These are phyloP conservation scores for Montipora sp. DNA, from an alignment of 64 coral and sea anemone genomes.

Conservation along the genomic window DNA sequence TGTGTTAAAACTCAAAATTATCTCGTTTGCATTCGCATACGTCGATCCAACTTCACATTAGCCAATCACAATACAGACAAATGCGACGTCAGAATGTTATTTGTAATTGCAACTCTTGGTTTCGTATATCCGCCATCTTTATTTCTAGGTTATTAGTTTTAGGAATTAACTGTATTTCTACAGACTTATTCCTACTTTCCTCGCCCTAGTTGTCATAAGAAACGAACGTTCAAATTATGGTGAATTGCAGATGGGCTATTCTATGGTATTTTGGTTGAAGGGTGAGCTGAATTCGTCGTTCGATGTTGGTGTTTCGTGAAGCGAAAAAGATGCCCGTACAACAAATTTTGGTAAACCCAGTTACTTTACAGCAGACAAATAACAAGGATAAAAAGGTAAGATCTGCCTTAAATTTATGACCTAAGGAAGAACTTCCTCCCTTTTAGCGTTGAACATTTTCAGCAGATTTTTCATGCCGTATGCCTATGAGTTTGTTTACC, in stretches of 20 bases:
- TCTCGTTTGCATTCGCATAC: not conserved
- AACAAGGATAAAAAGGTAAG: constrained; percentile 93
- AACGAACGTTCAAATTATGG: not conserved
- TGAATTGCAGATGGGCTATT: not conserved
- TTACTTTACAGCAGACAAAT: constrained; percentile 79
- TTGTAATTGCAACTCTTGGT: not conserved
- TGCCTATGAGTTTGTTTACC: constrained; percentile 20
- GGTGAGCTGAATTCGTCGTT: not conserved
- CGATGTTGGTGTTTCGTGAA: constrained; percentile 32
- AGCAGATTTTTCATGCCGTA: not conserved
- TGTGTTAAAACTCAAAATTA: constrained; percentile 3
- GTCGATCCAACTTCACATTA: not conserved
- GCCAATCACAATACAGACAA: constrained; percentile 20
- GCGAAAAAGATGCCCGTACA: constrained; percentile 88
- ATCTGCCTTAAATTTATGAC: not conserved
- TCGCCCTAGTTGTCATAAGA: not conserved
- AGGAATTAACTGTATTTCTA: not conserved
- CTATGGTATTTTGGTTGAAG: constrained; percentile 18
- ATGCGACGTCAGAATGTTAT: constrained; percentile 37
- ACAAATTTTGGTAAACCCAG: constrained; percentile 92
- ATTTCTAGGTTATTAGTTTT: not conserved
- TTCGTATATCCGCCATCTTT: constrained; percentile 28
- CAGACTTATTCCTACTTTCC: too few relatives aligned
- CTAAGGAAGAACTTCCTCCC: not conserved
- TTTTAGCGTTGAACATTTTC: not conserved